These are phyloP conservation scores for Philaenus spumarius DNA, from an alignment of 1,140 invertebrate genomes.

Conservation along the genomic window DNA sequence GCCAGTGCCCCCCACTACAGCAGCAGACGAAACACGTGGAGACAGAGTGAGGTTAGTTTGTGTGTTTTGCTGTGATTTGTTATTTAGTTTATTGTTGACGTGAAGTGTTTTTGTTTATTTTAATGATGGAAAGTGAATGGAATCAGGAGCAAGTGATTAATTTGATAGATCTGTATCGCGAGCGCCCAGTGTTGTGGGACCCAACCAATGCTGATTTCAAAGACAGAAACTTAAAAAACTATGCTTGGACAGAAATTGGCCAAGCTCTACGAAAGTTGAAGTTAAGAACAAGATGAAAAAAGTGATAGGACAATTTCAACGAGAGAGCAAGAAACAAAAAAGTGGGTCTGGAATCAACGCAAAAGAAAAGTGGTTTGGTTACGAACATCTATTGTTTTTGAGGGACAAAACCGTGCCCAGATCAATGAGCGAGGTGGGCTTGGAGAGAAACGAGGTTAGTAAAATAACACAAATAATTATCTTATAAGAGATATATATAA, in stretches of 20 bases:
- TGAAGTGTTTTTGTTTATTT: no score
- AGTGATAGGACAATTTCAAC: neutral
- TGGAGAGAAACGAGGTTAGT: no score
- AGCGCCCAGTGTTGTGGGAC: conserved; percentile 8
- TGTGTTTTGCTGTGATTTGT: neutral
- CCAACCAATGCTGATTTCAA: neutral
- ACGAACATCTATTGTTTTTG: neutral
- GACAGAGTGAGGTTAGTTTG: neutral
- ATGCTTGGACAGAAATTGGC: neutral
- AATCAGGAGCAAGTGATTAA: neutral
- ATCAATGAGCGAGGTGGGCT: no score
- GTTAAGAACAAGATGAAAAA: neutral
- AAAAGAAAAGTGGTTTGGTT: conserved; percentile 10
- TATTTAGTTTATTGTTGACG: neutral
- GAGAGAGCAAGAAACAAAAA: neutral
- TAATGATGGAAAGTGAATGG: no score
- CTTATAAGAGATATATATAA: no score
- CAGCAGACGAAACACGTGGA: conserved; percentile 4
- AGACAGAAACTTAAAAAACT: neutral
- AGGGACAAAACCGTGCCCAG: no score
- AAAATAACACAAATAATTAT: no score
- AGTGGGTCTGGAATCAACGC: conserved; percentile 1
- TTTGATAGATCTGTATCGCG: conserved; percentile 9
- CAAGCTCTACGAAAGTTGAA: neutral
- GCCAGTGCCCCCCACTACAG: no score